Base-by-base conservation (phyloP, 1,140 invertebrate species). In the Diachasma alloeum region DNA sequence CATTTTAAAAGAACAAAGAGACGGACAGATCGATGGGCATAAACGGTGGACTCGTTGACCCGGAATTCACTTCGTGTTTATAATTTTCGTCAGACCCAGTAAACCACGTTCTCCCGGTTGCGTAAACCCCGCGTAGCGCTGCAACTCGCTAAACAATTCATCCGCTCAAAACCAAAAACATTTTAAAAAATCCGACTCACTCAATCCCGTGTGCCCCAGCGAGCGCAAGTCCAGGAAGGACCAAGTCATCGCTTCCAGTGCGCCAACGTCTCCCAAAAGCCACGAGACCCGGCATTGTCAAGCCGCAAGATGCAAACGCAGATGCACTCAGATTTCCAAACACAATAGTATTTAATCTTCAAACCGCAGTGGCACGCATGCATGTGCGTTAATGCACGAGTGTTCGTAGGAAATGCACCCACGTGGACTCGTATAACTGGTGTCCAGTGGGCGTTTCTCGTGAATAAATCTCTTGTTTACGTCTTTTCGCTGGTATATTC, bases 191-290 rank as follows among this genome's bases (percentile, higher is more conserved):
- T n/a, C 3, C 13, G 75, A 90, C 92, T 93, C 88, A 96, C 96
- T 95, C 95, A 82, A 94, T 88, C 31, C 92, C 85, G 85, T 97
- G 95, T 63, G 95, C 87, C 22, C 91, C 85, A 78, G 93, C 91
- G 8, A 97, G 90, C 80, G 93, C 91, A 71, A 92, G 91, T n/a
- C 93, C 94, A 6, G 96, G 95, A 15, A 96, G 91, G 36, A 96
- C 92, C 26, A 97, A 90, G 90, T 97, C 96, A 87, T 97, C 96
- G 74, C 95, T 96, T 69, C 95, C 96, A 22, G 95, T 92, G 56
- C 92, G 92, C 96, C 96, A 97, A 76, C 96, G 91, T 80, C 96
- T 91, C 75, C 93, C 91, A 88, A 97, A 96, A 37, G 94, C 93
- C 42, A 96, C 91, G 67, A 97, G 91, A 76, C 95, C 94, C 39